Percentiles rank a stretch among this genome's conserved stretches.
phyloP scores from a whole-genome alignment of 2,888 invertebrate genomes.

The Chydorus sphaericus region DNA sequence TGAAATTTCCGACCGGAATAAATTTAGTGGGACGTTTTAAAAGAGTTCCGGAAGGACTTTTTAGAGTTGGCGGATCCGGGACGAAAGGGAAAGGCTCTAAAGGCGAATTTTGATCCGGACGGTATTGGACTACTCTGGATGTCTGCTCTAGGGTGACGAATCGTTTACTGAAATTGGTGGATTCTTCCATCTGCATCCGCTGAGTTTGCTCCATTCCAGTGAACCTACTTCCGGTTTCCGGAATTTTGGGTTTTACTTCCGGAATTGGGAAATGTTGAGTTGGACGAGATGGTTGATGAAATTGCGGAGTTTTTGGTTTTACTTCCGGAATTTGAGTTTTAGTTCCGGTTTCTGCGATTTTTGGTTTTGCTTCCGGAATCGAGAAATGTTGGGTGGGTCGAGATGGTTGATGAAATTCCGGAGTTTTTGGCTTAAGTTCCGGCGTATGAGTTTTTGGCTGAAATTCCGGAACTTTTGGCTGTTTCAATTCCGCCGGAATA shows the following conservation, averaged over 20 bases:
- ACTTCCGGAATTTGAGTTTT: conserved; percentile 31
- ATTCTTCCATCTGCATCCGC: conserved; percentile 52
- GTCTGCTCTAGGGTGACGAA: conserved; percentile 49
- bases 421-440: too few species aligned
- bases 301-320: conserved; percentile 34
- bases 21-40: conserved; percentile 33
- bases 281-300: background rate
- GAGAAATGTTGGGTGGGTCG: too few species aligned
- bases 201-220: conserved; percentile 47
- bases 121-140: conserved; percentile 49
- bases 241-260: background rate
- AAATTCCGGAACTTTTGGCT: too few species aligned
- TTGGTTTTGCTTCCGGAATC: too few species aligned
- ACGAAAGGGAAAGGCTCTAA: conserved; percentile 19
- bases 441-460: too few species aligned
- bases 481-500: too few species aligned
- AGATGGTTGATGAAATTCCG: background rate
- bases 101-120: conserved; percentile 27
- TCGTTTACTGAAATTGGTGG: conserved; percentile 46
- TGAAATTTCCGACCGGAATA: conserved; percentile 41
- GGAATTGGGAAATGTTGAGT: background rate
- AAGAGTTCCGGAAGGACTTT: background rate
- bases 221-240: conserved; percentile 13
- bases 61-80: conserved; percentile 18
- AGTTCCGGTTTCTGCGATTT: conserved; percentile 9